These are phyloP conservation scores for Teleogryllus oceanicus DNA, from an alignment of 2,888 invertebrate genomes.

Conservation along the genomic window DNA sequence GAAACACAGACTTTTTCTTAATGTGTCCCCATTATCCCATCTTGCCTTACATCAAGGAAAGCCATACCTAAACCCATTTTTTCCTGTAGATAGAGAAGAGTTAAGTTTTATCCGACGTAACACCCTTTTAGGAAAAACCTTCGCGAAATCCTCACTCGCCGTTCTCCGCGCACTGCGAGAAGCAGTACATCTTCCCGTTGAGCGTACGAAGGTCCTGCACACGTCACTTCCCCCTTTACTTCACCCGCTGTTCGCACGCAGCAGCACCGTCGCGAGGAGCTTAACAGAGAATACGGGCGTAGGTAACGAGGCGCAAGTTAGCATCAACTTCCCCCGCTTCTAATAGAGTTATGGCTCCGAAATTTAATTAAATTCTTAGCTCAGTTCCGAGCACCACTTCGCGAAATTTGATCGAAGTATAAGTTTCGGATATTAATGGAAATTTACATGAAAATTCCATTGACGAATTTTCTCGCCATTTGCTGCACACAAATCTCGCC, in stretches of 20 bases:
- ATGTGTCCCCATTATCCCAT: too few species aligned
- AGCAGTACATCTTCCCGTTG: too few species aligned
- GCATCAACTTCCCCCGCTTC: not conserved
- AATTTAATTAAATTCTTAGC: slow-evolving; percentile 10
- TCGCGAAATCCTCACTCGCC: too few species aligned
- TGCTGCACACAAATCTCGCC: too few species aligned
- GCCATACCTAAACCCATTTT: too few species aligned
- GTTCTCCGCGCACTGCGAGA: too few species aligned
- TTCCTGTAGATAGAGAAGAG: too few species aligned
- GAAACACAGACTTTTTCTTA: too few species aligned
- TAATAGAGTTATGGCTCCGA: not conserved
- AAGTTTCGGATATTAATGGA: not conserved
- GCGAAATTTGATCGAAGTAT: not conserved
- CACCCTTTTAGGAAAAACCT: too few species aligned
- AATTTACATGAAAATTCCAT: slow-evolving; percentile 18
- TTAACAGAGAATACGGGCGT: not conserved
- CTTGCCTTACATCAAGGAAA: too few species aligned
- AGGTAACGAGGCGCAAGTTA: not conserved
- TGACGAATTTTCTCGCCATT: slow-evolving; percentile 3
- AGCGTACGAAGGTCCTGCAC: not conserved
- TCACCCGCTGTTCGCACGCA: too few species aligned
- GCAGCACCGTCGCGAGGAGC: not conserved
- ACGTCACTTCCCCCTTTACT: not conserved
- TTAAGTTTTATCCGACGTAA: too few species aligned
- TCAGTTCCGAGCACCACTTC: not conserved